phyloP scores from a whole-genome alignment of 2,888 invertebrate species.

The Eugnorisma glareosa region DNA sequence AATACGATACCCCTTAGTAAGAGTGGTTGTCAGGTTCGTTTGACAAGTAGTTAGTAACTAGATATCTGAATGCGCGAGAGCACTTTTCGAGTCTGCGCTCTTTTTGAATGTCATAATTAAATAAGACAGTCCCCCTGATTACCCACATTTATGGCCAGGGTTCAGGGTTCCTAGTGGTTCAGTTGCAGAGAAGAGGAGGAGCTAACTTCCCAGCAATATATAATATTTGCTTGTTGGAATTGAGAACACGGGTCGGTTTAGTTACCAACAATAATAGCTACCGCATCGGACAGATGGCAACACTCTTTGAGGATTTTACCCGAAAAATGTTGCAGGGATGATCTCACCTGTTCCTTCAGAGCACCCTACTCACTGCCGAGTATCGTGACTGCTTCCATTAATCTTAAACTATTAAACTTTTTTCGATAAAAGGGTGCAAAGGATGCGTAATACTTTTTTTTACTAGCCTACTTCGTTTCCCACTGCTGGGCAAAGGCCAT shows the following conservation, averaged over 20 bases:
- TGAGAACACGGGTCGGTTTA: not conserved
- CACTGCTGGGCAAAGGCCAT: not conserved
- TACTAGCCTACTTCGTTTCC: not conserved
- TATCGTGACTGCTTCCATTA: not conserved
- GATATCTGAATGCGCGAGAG: not conserved
- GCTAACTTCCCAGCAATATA: no score
- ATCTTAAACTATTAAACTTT: not conserved
- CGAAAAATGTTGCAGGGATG: not conserved
- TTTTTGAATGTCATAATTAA: not conserved
- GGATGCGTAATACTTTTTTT: no score
- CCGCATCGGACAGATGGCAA: no score
- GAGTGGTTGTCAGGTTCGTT: not conserved
- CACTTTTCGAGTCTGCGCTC: not conserved
- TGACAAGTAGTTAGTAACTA: not conserved
- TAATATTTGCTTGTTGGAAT: not conserved
- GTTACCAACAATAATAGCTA: not conserved
- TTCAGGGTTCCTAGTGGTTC: not conserved
- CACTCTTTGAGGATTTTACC: not conserved
- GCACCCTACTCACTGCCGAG: no score
- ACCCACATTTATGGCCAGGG: no score
- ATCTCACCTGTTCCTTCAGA: not conserved
- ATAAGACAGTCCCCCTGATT: not conserved
- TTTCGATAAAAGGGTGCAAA: no score
- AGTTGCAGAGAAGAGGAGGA: not conserved
- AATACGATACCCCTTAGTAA: not conserved